Evolutionary conservation across 2,113 vertebrate genomes (phyloP), one percentile per base, ranked within the genome.

Genomic region (Loxodonta africana): DNA sequence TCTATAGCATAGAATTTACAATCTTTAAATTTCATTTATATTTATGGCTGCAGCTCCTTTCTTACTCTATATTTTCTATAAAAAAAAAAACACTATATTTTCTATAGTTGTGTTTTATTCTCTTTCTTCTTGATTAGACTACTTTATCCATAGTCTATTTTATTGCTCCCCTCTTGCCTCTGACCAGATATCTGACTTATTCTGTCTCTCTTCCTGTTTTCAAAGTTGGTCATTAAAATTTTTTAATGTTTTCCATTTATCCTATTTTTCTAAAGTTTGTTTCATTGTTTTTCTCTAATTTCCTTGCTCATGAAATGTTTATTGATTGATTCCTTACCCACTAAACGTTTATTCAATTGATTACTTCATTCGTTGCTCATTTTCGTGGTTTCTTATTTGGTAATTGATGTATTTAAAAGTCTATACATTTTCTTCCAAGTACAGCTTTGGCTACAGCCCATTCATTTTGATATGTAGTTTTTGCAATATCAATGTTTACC

Each of bases 401-500:
- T 92, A 95, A 93, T 63, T 6, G 41, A 93, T 41, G 23, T 37
- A 7, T 93, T 82, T 77, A 95, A 48, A 48, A 88, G 73, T 83
- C 91, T 96, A 95, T 93, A 76, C 69, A 44, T 81, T 94, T 90
- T 83, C 80, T 94, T 97, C 96, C 96, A 97, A 97, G 74, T 76
- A 89, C 93, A 97, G 90, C 93, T 95, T 95, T 97, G 96, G 95
- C 89, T 97, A 83, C 20, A 91, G 89, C 90, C 65, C 91, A 69
- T 84, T 89, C 84, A 77, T 96, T 95, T 93, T 60, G 69, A 81
- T 84, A 87, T 78, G 14, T 89, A 46, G 33, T 63, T 88, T 86
- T 94, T 37, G 69, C 83, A 96, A 67, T 93, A 93, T 93, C 97
- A 94, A 97, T 94, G 94, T 95, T 97, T 96, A 90, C 81, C 84